Evolutionary conservation across 2,113 vertebrate genomes (phyloP), one percentile per base, ranked within the genome.

Genomic region (Petrocephalus zakoni): DNA sequence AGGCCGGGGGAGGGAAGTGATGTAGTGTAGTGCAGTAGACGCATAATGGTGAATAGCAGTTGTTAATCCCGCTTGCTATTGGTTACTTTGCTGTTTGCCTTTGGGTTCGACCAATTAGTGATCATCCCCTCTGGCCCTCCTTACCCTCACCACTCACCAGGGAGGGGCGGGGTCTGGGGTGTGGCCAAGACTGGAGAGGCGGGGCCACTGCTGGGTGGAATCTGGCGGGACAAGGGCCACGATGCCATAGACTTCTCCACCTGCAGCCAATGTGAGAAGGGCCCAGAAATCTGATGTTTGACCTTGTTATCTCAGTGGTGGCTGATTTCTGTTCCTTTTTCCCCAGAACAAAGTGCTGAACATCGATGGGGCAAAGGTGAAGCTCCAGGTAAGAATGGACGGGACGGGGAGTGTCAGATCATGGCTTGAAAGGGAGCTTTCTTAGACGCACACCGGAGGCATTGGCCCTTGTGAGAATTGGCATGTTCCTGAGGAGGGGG

Each of bases 271-370:
- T 81, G 75, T 19, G 15, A 81, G 75, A 46, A 46, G 19, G 37
- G 29, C 75, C 75, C 42, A 81, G 29, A 8, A 81, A 68, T 68
- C 61, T 13, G 10, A 68, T 4, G 22, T 29, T 78, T 81, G 7
- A 46, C 37, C 34, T 46, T 5, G 0, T 68, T 68, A 68, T 68
- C 61, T 68, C 61, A 10, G 1, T 1, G 17, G 46, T 5, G 46
- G 5, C 19, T 1, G 2, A 56, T 15, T 53, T 87, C 37, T 88
- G n/a, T 53, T 10, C 90, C 91, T 88, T 29, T 94, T 42, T 97
- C 53, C 51, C 22, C 97, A 98, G 98, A 99, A 99, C 92, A 99
- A 99, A 95, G 96, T 98, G 87, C 92, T 99, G 95, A 97, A 93
- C 0, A 97, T 99, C 89, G 97, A 99, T 0, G 95, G 95, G 0